phyloP scores from a whole-genome alignment of 2,888 invertebrate genomes.

The Spialia ferax region DNA sequence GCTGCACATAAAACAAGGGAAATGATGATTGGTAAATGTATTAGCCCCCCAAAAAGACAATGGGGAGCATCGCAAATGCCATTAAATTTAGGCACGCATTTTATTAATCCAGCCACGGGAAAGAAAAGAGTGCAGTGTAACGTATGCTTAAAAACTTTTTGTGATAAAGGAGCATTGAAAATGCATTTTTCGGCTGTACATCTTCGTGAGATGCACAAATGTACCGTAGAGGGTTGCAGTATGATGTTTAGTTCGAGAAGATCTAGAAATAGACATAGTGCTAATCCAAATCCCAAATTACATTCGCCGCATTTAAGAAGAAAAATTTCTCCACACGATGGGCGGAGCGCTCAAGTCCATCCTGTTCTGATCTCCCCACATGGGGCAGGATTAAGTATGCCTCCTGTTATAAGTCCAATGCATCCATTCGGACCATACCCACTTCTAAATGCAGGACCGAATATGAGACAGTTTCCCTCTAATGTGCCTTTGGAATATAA shows the following conservation, averaged over 20 bases:
- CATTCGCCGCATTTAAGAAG: slow-evolving; percentile 97
- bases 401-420: slow-evolving; percentile 90
- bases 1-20: slow-evolving; percentile 76
- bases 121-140: slow-evolving; percentile 99
- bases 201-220: slow-evolving; percentile 99
- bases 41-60: slow-evolving; percentile 92
- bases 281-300: slow-evolving; percentile 99
- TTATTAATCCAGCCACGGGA: slow-evolving; percentile 96
- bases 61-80: slow-evolving; percentile 93
- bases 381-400: slow-evolving; percentile 87
- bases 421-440: slow-evolving; percentile 93
- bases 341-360: slow-evolving; percentile 95
- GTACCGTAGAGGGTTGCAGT: slow-evolving; percentile 99
- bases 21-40: slow-evolving; percentile 87
- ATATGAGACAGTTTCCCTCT: slow-evolving; percentile 86
- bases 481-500: slow-evolving; percentile 83
- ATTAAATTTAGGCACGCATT: slow-evolving; percentile 94
- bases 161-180: slow-evolving; percentile 97
- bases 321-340: slow-evolving; percentile 98
- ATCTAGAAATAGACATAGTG: slow-evolving; percentile 98
- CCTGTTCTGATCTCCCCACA: slow-evolving; percentile 92
- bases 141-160: slow-evolving; percentile 99
- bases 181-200: slow-evolving; percentile 95
- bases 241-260: slow-evolving; percentile 99
- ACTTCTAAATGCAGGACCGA: slow-evolving; percentile 90